Base-by-base conservation (phyloP, 2,888 invertebrate genomes). In the Thymelicus sylvestris region DNA sequence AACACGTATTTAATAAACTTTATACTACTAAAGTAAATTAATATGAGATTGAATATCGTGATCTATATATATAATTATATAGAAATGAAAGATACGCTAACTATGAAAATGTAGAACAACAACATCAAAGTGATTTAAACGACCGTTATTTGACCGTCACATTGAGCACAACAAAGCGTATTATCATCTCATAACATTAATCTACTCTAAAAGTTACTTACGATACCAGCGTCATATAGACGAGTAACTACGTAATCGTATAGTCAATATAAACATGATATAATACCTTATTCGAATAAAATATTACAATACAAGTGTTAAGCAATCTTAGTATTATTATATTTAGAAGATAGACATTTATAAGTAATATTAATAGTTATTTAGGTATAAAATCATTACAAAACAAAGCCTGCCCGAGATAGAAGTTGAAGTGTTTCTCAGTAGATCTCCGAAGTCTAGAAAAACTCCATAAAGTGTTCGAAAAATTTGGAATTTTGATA, bases 131-230 rank as follows among this genome's bases (percentile, higher is more conserved):
- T 76, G 75, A 77, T 75, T 76, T 77, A 79, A 79, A 73, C 91
- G 92, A 92, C 92, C 92, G 91, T 87, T 73, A 74, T 86, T 86
- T 84, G 86, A 90, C 89, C 89, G 15, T 50, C 19, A 52, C 55
- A 88, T 93, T 93, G 93, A 93, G 93, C 93, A 92, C 88, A 83
- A 86, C 86, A 84, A 93, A 92, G 93, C 92, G 89, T 92, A 90
- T 83, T 80, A 81, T 76, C 74, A 77, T 78, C 73, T 79, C 73
- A 78, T 74, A 81, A 76, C 79, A 80, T 82, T 80, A 78, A 78
- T 77, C 78, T 78, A 79, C 83, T 87, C 86, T 79, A 77, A 77
- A 77, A 76, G 77, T 81, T 80, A 82, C 85, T 86, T 87, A 87
- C 78, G 71, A 81, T 89, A 92, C 92, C 92, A 93, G 92, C 92